Conservation (phyloP, 2,113 vertebrate genomes). For the Campylomormyrus tamandua region DNA sequence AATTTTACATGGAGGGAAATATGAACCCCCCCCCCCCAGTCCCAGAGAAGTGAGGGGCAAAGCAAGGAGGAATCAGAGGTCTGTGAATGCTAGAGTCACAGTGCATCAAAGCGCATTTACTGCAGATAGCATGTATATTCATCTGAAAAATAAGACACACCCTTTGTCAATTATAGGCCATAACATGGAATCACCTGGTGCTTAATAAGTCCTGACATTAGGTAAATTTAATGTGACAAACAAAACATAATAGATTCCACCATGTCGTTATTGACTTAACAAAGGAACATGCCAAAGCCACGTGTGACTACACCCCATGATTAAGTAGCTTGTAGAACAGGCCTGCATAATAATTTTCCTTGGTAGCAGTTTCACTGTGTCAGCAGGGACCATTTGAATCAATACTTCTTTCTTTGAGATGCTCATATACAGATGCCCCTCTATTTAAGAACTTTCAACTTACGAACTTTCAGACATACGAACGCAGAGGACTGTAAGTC, state of each 20-base stretch:
- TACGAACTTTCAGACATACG: too few species aligned
- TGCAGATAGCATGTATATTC: neutral
- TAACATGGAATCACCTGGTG: neutral
- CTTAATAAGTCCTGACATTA: neutral
- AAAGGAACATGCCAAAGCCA: neutral
- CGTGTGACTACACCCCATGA: neutral
- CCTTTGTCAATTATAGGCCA: neutral
- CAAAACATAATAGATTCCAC: neutral
- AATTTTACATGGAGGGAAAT: neutral
- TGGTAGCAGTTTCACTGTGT: neutral
- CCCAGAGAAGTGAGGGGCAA: neutral
- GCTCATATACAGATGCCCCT: neutral
- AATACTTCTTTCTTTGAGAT: neutral
- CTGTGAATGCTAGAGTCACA: neutral
- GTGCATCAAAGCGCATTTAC: neutral
- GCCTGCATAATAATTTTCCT: neutral
- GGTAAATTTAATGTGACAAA: neutral
- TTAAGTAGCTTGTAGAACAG: neutral
- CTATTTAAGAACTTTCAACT: too few species aligned
- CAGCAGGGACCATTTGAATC: neutral
- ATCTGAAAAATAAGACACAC: neutral
- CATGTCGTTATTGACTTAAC: neutral
- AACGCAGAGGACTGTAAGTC: too few species aligned
- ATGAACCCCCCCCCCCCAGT: neutral
- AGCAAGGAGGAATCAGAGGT: neutral